Evolutionary conservation across 2,113 vertebrate species (phyloP).

Genomic region (Nettapus auritus): DNA sequence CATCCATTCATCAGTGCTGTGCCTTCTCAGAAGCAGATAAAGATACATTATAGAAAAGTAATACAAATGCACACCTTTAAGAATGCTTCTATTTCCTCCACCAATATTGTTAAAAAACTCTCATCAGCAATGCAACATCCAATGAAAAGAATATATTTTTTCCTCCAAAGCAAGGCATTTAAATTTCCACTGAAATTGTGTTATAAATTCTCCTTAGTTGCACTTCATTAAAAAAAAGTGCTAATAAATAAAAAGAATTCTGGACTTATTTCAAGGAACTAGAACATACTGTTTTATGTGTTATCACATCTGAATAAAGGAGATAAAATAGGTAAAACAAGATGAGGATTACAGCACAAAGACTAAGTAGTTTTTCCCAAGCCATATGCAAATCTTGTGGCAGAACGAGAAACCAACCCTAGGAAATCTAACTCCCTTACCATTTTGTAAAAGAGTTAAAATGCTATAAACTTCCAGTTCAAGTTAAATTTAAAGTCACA

Average conservation of each 20-base stretch:
- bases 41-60: background rate
- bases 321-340: background rate
- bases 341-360: background rate
- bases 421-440: background rate
- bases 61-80: background rate
- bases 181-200: background rate
- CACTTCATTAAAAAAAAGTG: background rate
- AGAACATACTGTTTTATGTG: background rate
- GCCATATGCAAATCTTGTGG: background rate
- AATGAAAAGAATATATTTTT: background rate
- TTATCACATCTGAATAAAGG: background rate
- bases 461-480: background rate
- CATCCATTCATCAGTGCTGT: background rate
- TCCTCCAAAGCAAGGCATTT: background rate
- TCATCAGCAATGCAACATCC: background rate
- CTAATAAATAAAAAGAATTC: background rate
- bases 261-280: background rate
- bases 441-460: background rate
- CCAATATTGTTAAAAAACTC: background rate
- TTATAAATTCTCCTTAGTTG: background rate
- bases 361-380: background rate
- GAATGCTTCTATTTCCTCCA: background rate
- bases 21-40: background rate
- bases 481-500: background rate
- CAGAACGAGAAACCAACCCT: background rate